Evolutionary conservation across 2,888 invertebrate species (phyloP).

Genomic region (Phortica magna): DNA sequence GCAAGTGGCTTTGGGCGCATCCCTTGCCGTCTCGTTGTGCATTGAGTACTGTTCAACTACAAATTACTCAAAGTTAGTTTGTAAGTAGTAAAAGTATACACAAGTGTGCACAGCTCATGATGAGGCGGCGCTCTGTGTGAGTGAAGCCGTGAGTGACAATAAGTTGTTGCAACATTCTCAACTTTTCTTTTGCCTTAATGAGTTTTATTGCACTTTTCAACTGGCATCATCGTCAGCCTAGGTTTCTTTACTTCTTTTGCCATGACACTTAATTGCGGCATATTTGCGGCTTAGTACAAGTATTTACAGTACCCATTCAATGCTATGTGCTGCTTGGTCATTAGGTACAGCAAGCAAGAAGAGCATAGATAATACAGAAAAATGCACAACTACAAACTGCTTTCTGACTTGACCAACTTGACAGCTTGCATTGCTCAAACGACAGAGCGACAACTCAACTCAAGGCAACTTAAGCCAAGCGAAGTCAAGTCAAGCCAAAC

Average conservation of each 20-base stretch:
- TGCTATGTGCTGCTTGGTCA: conserved; percentile 33
- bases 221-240: too few species aligned
- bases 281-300: too few species aligned
- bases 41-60: conserved; percentile 22
- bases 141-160: neutral
- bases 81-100: conserved; percentile 44
- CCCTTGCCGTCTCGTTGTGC: neutral
- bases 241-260: too few species aligned
- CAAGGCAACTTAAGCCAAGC: neutral
- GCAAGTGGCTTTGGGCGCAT: neutral
- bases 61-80: conserved; percentile 38
- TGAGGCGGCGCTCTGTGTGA: conserved; percentile 37
- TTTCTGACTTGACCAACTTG: conserved; percentile 45
- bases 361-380: conserved; percentile 39
- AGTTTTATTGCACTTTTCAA: neutral
- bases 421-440: neutral
- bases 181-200: neutral
- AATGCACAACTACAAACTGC: conserved; percentile 53
- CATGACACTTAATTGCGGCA: too few species aligned
- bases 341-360: conserved; percentile 34
- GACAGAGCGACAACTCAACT: neutral
- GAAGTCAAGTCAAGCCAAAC: neutral
- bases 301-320: neutral
- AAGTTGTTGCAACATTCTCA: neutral
- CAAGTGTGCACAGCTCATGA: conserved; percentile 22